phyloP scores from a whole-genome alignment of 35 echinoderm and acorn worm species.

The Eucidaris tribuloides region DNA sequence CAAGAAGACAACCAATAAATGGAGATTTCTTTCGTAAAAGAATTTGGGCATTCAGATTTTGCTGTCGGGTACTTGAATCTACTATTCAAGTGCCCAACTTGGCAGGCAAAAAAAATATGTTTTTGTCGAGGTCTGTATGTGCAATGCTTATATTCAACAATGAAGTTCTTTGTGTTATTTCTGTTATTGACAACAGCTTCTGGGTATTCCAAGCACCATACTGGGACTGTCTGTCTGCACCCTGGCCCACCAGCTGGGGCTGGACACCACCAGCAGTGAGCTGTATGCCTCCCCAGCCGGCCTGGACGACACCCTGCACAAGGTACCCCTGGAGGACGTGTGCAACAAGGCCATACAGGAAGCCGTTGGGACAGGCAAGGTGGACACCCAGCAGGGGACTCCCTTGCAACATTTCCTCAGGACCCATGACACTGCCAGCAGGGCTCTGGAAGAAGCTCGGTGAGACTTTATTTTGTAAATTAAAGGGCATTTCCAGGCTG shows the following conservation, averaged over 20 bases:
- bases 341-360: slow-evolving; percentile 59
- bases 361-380: slow-evolving; percentile 28
- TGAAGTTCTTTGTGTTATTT: too few species aligned
- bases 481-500: too few species aligned
- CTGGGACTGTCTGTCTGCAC: slow-evolving; percentile 56
- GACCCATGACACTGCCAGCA: slow-evolving; percentile 14
- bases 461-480: background rate
- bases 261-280: slow-evolving; percentile 28
- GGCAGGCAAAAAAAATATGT: too few species aligned
- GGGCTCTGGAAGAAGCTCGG: slow-evolving; percentile 13
- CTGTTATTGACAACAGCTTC: slow-evolving; percentile 16
- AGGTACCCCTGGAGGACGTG: slow-evolving; percentile 59
- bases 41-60: too few species aligned
- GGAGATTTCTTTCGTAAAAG: too few species aligned
- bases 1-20: too few species aligned
- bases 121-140: too few species aligned
- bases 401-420: background rate
- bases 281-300: slow-evolving; percentile 9
- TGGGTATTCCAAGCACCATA: slow-evolving; percentile 49
- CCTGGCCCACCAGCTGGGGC: slow-evolving; percentile 50
- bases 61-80: too few species aligned
- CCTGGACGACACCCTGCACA: slow-evolving; percentile 41
- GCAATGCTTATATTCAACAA: too few species aligned
- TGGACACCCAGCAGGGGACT: background rate
- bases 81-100: too few species aligned